Base-by-base conservation (phyloP, 2,113 vertebrate species). In the Lepus timidus region DNA sequence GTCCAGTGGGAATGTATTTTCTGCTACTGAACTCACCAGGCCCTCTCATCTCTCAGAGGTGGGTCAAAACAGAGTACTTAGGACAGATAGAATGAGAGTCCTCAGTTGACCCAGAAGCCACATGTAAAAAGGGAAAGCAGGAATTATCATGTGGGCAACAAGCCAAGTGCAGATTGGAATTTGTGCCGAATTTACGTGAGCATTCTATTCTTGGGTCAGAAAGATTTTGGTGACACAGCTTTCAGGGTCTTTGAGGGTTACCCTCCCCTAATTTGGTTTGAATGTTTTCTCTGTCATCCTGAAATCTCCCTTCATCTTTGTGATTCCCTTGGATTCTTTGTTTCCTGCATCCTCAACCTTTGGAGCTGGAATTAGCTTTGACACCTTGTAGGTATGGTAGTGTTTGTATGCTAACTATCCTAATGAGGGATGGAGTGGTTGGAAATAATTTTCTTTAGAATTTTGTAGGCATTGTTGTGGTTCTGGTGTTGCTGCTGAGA, bases 371-470 rank as follows among this genome's bases (percentile, higher is more conserved):
- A 51, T 13, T 88, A 78, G 61, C 51, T 65, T 85, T 62, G 75
- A 74, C 49, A 71, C 19, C 36, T 83, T 36, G 31, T 4, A 16
- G 5, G 11, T 78, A 27, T 70, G 11, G n/a, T 61, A 36, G 22
- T 84, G 39, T 36, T 88, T 39, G 82, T 64, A 19, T 84, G 9
- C 20, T 78, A n/a, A 20, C 13, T 78, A 22, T 29, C 52, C 25
- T 39, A 71, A 70, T 81, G 58, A 75, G 16, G 55, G 12, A 29
- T 70, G 33, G 25, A 92, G 61, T 55, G 25, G 23, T 49, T 91
- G 64, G 82, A 85, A 81, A 70, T 84, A 73, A 39, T 67, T 76
- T 91, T 84, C 58, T 80, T 67, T n/a, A 88, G 33, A 88, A 52
- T 49, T 85, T 75, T 74, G 9, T 67, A 65, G 67, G 12, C 31